Base-by-base conservation (phyloP, 2,797 vertebrate species). In the Diplodus sargus region DNA sequence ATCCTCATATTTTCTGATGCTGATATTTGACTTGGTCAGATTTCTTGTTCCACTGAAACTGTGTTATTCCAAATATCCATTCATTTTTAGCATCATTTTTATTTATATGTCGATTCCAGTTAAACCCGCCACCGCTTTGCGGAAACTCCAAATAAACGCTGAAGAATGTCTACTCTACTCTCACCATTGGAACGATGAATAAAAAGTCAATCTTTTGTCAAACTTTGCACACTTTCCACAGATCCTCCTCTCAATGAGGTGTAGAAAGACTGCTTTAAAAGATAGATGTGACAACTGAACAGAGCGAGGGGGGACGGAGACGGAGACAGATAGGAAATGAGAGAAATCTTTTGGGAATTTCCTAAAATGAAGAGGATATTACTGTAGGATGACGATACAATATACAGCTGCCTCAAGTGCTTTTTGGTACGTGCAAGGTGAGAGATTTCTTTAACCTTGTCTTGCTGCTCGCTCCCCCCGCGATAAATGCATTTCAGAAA, bases 381-480 rank as follows among this genome's bases (percentile, higher is more conserved):
- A 51, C 43, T 51, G 22, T 20, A 70, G 52, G 49, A 83, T 2
- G 47, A 76, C 25, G 64, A 16, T 63, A 28, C 11, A 23, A 83
- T 66, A 75, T 39, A 56, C 10, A 1, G 5, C 52, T 79, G 71
- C 68, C 57, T 84, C 47, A 68, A 85, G 70, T 71, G 78, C 79
- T 74, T 75, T 70, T 83, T 34, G 30, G 77, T 66, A 74, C 71
- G 62, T 15, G 34, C 53, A 67, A 78, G 73, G 72, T 83, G 72
- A 83, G 85, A 68, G 58, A 81, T 71, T 82, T 82, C 79, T 90
- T 84, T 85, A 89, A 90, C 85, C 77, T 83, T 86, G 79, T 84
- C 79, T 79, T 56, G 69, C 54, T 53, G 57, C 69, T 78, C 61
- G 39, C 16, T 47, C 45, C 65, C 51, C 53, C 74, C 23, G 22